Evolutionary conservation across 1,140 invertebrate genomes (phyloP), one percentile per base, ranked within the genome.

Genomic region (Polypedilum pembai): DNA sequence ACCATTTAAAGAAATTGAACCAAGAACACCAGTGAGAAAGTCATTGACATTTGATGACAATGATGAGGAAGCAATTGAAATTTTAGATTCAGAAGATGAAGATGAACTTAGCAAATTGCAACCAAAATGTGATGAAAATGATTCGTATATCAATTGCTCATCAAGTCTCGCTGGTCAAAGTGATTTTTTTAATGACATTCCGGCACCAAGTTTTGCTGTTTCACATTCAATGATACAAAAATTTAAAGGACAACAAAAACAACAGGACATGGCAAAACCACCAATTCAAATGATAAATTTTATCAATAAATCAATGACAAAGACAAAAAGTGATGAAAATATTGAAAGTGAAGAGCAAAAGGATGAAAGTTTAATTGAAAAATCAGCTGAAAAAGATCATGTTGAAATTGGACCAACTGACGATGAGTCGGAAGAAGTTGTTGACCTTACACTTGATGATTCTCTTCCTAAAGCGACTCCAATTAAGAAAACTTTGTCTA

Each of bases 101-200:
- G 0, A 69, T 7, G 65, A 69, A 8, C 1, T 69, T 7, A 20
- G 10, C 8, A 8, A 10, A 20, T 18, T 20, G 17, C 18, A 18
- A 69, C 65, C 65, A 69, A 8, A 69, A 8, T 7, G 15, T 10
- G 1, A 18, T 20, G 15, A n/a, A 69, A 8, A 7, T 18, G 65
- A 69, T 21, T 20, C 17, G 2, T 69, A 69, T 5, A 18, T 69
- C 0, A 69, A 69, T 21, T 69, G 65, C 17, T 69, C 65, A 4
- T 56, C 45, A 18, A 18, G 15, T 21, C 8, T 18, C 7, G 65
- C 17, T 4, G 8, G 7, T 20, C 10, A 18, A 8, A 20, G 18
- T 69, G 65, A 69, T 18, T 69, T 69, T 12, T 69, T 69, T 18
- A 69, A 69, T 18, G 18, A 69, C 18, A n/a, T 18, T 18, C 65